Evolutionary conservation across 2,888 invertebrate species (phyloP), one percentile per base, ranked within the genome.

Genomic region (Perizoma affinitatum): DNA sequence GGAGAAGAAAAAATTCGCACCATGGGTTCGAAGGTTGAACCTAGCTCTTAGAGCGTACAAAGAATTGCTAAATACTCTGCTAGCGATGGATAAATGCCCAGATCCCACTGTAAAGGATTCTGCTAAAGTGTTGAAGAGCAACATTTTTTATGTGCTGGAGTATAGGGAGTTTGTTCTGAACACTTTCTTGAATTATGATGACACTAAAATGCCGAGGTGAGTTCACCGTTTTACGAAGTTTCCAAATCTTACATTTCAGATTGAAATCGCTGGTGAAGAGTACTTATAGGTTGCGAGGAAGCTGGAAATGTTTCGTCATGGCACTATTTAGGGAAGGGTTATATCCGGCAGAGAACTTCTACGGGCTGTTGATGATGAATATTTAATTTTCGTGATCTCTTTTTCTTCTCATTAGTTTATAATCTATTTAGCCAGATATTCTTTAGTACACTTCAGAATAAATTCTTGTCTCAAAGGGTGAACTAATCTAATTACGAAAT

Each of bases 121-220:
- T 10, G 95, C 97, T 44, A 96, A 95, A 88, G 96, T 97, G 74
- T 95, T 99, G 70, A 96, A 98, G 87, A 96, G 96, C 85, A 97
- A 97, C 84, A 95, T 98, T 68, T 97, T 99, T 88, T 99, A 99
- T 88, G 96, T 98, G 48, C 93, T 97, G 73, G 99, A 99, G 87
- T 98, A 98, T 85, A 94, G 99, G 67, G 99, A 99, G 87, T 95
- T 98, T 70, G 94, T 98, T 76, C 90, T 98, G 58, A 94, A 95
- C 53, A 94, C 98, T 69, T 89, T 98, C 75, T 93, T 96, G 69
- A 95, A 95, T 75, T 99, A 96, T 88, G 96, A 98, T 80, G 96
- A 97, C 78, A 89, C 94, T 71, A 96, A 96, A 91, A 96, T 97
- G 95, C 96, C 98, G 62, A 95, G 95, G 97, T 44, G 7, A 10